A percentile compares a stretch with the other conserved stretches of the same genome.
Conservation (phyloP, 2,888 invertebrate species). For the Euplagia quadripunctaria region DNA sequence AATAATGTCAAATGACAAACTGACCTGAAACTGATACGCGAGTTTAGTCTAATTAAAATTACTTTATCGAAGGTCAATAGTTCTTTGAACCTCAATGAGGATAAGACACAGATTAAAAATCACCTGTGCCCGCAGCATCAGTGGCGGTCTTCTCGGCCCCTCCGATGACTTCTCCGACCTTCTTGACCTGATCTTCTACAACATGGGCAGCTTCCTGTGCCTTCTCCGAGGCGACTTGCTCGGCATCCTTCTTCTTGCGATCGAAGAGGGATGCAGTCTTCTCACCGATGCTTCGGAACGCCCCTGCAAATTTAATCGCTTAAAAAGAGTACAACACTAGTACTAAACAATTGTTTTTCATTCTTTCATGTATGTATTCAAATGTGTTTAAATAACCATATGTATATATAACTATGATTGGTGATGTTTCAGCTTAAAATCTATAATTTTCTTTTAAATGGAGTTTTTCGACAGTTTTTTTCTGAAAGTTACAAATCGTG, state of each 20-base stretch:
- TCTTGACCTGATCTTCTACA: constrained; percentile 89
- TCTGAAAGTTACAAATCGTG: background rate
- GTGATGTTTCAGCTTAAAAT: background rate
- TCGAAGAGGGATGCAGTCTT: constrained; percentile 91
- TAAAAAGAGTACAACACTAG: constrained; percentile 27
- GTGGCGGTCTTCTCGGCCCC: constrained; percentile 87
- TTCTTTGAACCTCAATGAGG: background rate
- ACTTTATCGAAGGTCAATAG: background rate
- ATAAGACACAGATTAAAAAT: background rate
- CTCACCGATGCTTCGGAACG: constrained; percentile 91
- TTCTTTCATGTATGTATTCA: background rate
- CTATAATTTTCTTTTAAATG: background rate
- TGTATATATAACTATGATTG: background rate
- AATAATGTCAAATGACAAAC: too few relatives aligned
- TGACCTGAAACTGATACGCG: too few relatives aligned
- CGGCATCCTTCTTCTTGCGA: constrained; percentile 91
- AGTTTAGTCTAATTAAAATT: background rate
- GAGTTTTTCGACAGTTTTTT: background rate
- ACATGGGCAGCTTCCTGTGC: constrained; percentile 88
- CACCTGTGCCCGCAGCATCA: constrained; percentile 83
- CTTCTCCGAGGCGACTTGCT: constrained; percentile 89
- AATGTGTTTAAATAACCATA: background rate
- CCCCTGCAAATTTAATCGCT: constrained; percentile 79
- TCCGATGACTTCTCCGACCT: constrained; percentile 88
- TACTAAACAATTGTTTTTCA: background rate